phyloP scores from a whole-genome alignment of 2,113 vertebrate species.

The Azemiops feae region DNA sequence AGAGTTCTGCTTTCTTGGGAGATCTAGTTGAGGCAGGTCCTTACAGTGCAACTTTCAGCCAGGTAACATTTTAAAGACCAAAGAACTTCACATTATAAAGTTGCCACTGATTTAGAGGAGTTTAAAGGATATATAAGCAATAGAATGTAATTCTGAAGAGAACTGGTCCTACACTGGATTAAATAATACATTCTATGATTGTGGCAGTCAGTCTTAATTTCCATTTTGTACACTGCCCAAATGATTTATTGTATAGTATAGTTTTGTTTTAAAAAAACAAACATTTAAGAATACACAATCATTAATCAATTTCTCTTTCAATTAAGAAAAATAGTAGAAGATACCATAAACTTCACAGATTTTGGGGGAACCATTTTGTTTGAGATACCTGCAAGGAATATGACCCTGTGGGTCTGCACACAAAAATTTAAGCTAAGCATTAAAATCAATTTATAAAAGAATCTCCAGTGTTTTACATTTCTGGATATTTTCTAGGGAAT shows the following conservation, averaged over 20 bases:
- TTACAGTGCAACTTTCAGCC: not conserved
- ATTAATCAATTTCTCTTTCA: not conserved
- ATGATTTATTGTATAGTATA: not conserved
- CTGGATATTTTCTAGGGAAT: too few species aligned
- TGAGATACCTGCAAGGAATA: too few species aligned
- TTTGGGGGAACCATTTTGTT: too few species aligned
- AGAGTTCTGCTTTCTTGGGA: too few species aligned
- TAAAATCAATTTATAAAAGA: too few species aligned
- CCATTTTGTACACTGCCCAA: not conserved
- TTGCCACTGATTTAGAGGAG: not conserved
- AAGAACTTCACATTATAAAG: not conserved
- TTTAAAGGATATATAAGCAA: not conserved
- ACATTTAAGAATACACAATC: not conserved
- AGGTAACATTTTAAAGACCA: not conserved
- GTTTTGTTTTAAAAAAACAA: not conserved
- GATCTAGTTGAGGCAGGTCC: too few species aligned
- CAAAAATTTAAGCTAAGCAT: too few species aligned
- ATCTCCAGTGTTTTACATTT: too few species aligned
- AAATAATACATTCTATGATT: not conserved
- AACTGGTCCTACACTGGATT: not conserved
- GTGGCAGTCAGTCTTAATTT: not conserved
- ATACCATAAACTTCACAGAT: too few species aligned
- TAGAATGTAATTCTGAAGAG: not conserved
- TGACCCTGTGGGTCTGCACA: too few species aligned
- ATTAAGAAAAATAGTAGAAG: not conserved